phyloP scores from a whole-genome alignment of 2,113 vertebrate species.

The Paratilapia polleni region DNA sequence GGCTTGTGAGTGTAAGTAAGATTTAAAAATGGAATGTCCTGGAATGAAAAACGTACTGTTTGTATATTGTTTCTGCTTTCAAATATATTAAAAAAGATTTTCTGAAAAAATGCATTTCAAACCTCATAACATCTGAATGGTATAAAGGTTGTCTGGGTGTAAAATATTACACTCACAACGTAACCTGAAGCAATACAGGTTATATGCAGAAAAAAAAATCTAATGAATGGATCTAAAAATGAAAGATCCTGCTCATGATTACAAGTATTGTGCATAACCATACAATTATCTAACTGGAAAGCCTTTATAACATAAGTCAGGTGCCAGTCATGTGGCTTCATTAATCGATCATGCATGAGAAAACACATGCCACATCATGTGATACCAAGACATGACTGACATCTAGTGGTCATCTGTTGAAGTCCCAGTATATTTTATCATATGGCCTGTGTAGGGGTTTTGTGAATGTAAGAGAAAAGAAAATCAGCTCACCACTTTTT shows the following conservation, averaged over 20 bases:
- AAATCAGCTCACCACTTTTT: too few relatives aligned
- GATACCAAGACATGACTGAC: slow-evolving; percentile 36
- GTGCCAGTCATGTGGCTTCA: not conserved
- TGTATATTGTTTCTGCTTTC: not conserved
- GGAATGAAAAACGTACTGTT: too few relatives aligned
- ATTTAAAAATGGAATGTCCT: too few relatives aligned
- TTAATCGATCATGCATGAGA: not conserved
- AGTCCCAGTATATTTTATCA: not conserved
- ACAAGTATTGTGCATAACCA: not conserved
- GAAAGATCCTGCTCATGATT: not conserved
- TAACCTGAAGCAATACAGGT: not conserved
- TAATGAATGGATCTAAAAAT: not conserved
- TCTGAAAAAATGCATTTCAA: not conserved
- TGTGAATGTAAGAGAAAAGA: too few relatives aligned
- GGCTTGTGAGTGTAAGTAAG: too few relatives aligned
- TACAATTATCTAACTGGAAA: not conserved
- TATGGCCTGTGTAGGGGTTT: not conserved
- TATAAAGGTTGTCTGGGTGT: not conserved
- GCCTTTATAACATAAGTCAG: not conserved
- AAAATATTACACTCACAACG: not conserved
- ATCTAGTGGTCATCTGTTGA: slow-evolving; percentile 43
- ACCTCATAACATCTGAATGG: not conserved
- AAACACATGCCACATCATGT: not conserved
- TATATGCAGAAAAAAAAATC: not conserved
- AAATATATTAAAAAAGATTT: not conserved